Evolutionary conservation across 2,113 vertebrate species (phyloP), one percentile per base, ranked within the genome.

Genomic region (Loxodonta africana): DNA sequence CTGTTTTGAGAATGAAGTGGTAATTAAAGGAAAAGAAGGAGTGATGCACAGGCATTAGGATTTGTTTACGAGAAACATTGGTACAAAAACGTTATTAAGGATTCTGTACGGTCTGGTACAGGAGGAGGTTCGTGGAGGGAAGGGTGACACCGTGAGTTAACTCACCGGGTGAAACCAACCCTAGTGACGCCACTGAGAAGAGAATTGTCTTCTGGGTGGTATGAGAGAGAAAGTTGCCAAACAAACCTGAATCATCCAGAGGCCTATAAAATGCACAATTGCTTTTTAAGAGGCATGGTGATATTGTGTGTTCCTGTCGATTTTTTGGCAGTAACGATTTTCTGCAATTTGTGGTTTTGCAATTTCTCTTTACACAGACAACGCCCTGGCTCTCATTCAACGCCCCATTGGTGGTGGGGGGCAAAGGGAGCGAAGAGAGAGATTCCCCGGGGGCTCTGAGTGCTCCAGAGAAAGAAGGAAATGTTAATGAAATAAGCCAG

Each of bases 331-430:
- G 98, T 95, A 95, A 98, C 25, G 53, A 93, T 94, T 97, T 97
- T 97, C 95, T 97, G 96, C 97, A 97, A 98, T 98, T 98, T 98
- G 98, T 98, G 98, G 98, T 97, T 98, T 98, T 98, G 96, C 95
- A 96, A 98, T 98, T 98, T 98, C 96, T 98, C 98, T 97, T 96
- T 95, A 95, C 25, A 23, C 95, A 98, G 97, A 97, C 97, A 97
- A 98, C 96, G 96, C 94, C 94, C 97, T 98, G 98, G 97, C 97
- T 94, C 85, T 90, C 57, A 53, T 96, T 98, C 98, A 98, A 93
- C 96, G 97, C 94, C 97, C 96, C 82, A 88, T 76, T 94, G 94
- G 90, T 92, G 74, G 90, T 71, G 81, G 71, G 60, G 86, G 77
- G 62, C 10, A 46, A 25, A 28, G 37, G 12, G 28, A 12, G 9